phyloP scores from a whole-genome alignment of 2,113 vertebrate genomes.

The Thermophis baileyi region DNA sequence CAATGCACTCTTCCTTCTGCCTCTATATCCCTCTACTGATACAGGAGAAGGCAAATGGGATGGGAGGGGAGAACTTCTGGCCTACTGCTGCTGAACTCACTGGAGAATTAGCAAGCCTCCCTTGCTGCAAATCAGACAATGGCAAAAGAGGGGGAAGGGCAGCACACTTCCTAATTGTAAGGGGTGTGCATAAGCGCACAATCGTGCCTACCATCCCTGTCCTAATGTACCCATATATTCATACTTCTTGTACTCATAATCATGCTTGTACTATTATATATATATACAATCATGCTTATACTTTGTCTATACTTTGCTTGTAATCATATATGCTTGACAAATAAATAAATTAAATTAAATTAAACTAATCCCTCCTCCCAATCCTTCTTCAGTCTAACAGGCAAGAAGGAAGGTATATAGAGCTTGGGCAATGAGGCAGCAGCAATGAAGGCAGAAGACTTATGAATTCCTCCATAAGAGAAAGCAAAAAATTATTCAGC shows the following conservation, averaged over 20 bases:
- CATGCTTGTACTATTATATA: too few relatives aligned
- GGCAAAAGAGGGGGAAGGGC: neutral
- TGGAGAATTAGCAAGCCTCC: neutral
- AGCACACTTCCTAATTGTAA: neutral
- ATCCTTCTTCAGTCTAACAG: neutral
- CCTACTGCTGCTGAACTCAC: neutral
- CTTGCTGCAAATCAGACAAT: neutral
- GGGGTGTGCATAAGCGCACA: too few relatives aligned
- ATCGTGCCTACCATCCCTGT: too few relatives aligned
- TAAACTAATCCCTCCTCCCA: neutral
- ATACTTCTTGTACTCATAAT: too few relatives aligned
- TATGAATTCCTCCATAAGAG: neutral
- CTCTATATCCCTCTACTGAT: neutral
- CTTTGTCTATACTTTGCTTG: too few relatives aligned
- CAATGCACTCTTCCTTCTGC: neutral
- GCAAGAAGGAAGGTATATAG: neutral
- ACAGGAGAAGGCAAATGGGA: neutral
- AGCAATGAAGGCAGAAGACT: neutral
- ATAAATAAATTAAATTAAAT: too few relatives aligned
- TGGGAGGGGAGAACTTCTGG: neutral
- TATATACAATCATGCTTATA: too few relatives aligned
- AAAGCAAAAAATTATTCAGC: neutral
- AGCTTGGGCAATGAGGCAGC: neutral
- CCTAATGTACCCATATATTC: too few relatives aligned
- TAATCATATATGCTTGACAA: too few relatives aligned